Percentiles rank a stretch among this genome's conserved stretches.
Conservation (phyloP, 2,888 invertebrate species). For the Athrips mouffetella region DNA sequence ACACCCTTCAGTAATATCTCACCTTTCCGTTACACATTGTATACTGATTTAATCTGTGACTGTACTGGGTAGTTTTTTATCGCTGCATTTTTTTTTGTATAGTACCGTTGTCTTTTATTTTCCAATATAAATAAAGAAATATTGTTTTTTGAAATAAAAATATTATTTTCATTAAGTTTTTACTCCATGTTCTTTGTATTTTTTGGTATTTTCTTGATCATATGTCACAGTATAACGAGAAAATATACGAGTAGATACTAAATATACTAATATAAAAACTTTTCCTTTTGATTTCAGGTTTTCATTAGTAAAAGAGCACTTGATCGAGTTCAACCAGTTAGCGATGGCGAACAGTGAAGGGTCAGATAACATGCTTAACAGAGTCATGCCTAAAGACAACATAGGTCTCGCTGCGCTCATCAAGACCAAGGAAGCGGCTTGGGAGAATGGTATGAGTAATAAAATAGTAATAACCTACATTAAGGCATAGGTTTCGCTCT, state of each 20-base stretch:
- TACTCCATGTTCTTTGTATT: not conserved
- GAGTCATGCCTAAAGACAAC: constrained; percentile 99
- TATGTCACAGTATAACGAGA: not conserved
- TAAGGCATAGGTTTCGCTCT: too few species aligned
- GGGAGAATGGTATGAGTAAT: constrained; percentile 86
- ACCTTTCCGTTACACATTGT: too few species aligned
- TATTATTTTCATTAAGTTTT: too few species aligned
- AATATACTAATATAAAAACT: not conserved
- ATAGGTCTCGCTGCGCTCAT: constrained; percentile 97
- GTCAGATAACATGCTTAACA: constrained; percentile 98
- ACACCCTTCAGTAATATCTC: too few species aligned
- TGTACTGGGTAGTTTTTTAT: too few species aligned
- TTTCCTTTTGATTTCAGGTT: constrained; percentile 87
- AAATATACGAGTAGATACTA: not conserved
- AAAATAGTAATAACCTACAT: too few species aligned
- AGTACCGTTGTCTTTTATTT: too few species aligned
- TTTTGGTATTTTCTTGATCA: not conserved
- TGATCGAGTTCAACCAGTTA: constrained; percentile 98
- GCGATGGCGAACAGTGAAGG: constrained; percentile 99
- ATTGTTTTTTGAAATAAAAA: too few species aligned
- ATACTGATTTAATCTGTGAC: too few species aligned
- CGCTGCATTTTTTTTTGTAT: too few species aligned
- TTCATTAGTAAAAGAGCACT: constrained; percentile 94
- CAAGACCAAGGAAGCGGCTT: constrained; percentile 96
- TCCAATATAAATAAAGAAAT: too few species aligned